Evolutionary conservation across 35 echinoderm and acorn worm genomes (phyloP).

Genomic region (Anneissia japonica): DNA sequence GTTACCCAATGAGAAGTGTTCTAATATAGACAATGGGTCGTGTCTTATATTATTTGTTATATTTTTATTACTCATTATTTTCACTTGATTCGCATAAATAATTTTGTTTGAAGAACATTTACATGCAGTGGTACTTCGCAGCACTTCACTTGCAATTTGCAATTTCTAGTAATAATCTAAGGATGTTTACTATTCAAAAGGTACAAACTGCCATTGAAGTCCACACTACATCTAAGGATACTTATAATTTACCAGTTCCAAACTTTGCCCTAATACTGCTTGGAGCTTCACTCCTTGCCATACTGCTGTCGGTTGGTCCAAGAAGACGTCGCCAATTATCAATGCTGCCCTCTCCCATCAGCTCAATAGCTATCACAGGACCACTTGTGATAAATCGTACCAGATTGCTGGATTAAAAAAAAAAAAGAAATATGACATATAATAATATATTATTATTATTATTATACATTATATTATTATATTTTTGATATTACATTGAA

Average conservation of each 20-base stretch:
- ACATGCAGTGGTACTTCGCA: too few species aligned
- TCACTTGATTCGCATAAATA: neutral
- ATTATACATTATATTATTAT: too few species aligned
- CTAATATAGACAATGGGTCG: too few species aligned
- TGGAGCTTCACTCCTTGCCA: constrained; percentile 78
- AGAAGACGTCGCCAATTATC: constrained; percentile 47
- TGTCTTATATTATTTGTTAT: too few species aligned
- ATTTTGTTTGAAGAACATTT: neutral
- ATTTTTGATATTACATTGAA: too few species aligned
- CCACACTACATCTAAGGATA: neutral
- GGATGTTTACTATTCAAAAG: neutral
- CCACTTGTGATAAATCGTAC: constrained; percentile 89
- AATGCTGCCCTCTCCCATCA: constrained; percentile 64
- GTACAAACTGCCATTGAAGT: neutral
- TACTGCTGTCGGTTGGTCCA: constrained; percentile 82
- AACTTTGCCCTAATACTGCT: constrained; percentile 84
- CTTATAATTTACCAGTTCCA: constrained; percentile 58
- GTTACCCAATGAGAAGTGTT: too few species aligned
- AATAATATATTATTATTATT: too few species aligned
- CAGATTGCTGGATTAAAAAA: constrained; percentile 41
- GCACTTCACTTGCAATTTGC: too few species aligned
- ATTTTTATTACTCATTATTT: too few species aligned
- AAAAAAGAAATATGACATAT: too few species aligned
- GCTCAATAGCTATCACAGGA: constrained; percentile 65
- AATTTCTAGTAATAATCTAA: neutral